Base-by-base conservation (phyloP, 2,888 invertebrate genomes). In the Prenolepis imparis region DNA sequence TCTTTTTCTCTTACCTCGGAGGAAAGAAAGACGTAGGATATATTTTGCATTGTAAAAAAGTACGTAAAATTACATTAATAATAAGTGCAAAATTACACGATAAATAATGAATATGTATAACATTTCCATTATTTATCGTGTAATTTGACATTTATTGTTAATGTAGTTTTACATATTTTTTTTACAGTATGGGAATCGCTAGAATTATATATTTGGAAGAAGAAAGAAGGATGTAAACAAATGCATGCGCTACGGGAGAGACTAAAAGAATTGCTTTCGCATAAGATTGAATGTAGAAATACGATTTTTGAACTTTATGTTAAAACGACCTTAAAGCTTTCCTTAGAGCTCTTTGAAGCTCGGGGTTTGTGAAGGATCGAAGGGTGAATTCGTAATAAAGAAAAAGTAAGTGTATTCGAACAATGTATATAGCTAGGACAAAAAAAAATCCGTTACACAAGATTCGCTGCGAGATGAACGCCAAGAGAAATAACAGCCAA, bases 211-310 rank as follows among this genome's bases (percentile, higher is more conserved):
- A 48, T n/a, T 81, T 61, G 72, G 59, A 68, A 72, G 67, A n/a
- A 75, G n/a, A 48, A 64, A 41, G 75, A 64, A 41, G 52, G 39
- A 80, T 8, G 36, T 41, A 63, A 77, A 64, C 12, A 6, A 70
- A 52, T 44, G 21, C 57, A 55, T 28, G 57, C 28, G 48, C 64
- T 52, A 57, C 28, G 61, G 24, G n/a, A 18, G n/a, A 18, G 18
- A 32, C n/a, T 32, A 44, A 8, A 64, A n/a, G n/a, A 21, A 67
- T 57, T 82, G 36, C 21, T 75, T 77, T 74, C 74, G 84, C 73
- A 63, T 66, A 75, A 87, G 84, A 86, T 84, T 63, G 48, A 87
- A 89, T 73, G 83, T 83, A 83, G 77, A 89, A 86, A 89, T 83
- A 12, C 24, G n/a, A 21, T 24, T 39, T 72, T 9, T 32, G 36